Percentiles rank a stretch among this genome's conserved stretches.
Evolutionary conservation across 2,888 invertebrate species (phyloP).

Genomic region (Eumerus sabulonum): DNA sequence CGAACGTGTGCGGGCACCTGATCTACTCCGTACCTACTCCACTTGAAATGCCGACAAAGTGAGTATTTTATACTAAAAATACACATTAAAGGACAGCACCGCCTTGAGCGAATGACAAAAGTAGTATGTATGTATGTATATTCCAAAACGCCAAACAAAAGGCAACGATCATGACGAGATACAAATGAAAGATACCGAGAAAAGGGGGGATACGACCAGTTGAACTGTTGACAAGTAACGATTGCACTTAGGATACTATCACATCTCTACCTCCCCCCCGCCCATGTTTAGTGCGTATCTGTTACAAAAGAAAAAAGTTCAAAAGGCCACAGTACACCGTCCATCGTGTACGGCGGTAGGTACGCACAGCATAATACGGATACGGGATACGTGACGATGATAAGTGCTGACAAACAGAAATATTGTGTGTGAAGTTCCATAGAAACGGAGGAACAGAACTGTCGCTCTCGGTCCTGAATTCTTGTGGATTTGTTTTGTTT

Average conservation of each 20-base stretch:
- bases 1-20: conserved; percentile 66
- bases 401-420: conserved; percentile 64
- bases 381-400: conserved; percentile 58
- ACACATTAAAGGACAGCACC: conserved; percentile 64
- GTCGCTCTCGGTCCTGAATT: conserved; percentile 9
- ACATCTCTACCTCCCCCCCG: no score
- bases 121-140: no score
- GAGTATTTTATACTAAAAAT: conserved; percentile 31
- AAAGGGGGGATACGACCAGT: conserved; percentile 23
- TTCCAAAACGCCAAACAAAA: conserved; percentile 26
- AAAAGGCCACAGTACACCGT: conserved; percentile 34
- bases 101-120: conserved; percentile 60
- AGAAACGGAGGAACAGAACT: no score
- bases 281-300: conserved; percentile 59
- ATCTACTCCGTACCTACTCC: conserved; percentile 35
- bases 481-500: conserved; percentile 50
- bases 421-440: conserved; percentile 47
- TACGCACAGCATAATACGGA: neutral
- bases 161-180: neutral
- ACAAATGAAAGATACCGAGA: no score
- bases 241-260: conserved; percentile 55
- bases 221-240: conserved; percentile 60
- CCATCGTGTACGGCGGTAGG: neutral
- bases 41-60: conserved; percentile 67
- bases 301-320: conserved; percentile 54